Evolutionary conservation across 2,113 vertebrate species (phyloP).

Genomic region (Chitala chitala): DNA sequence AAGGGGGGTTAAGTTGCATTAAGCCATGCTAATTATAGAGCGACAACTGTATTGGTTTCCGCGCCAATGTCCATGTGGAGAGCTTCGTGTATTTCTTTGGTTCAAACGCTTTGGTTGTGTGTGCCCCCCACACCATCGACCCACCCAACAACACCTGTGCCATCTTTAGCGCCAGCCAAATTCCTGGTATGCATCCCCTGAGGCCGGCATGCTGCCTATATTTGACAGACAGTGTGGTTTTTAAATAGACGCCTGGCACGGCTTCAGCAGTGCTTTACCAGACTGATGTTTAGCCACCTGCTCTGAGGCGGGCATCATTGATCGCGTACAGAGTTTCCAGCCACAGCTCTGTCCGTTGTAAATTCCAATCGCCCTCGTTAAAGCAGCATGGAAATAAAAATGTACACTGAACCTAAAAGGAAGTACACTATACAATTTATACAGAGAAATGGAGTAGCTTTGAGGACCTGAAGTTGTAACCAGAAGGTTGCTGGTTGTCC

Average conservation of each 20-base stretch:
- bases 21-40: conserved; percentile 8
- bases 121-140: conserved; percentile 28
- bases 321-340: neutral
- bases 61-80: conserved; percentile 19
- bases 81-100: no score
- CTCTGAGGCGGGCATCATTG: neutral
- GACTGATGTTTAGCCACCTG: neutral
- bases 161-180: conserved; percentile 42
- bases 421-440: no score
- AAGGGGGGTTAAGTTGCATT: neutral
- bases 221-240: conserved; percentile 39
- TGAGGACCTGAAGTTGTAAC: no score
- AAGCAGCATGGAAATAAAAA: neutral
- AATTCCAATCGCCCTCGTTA: neutral
- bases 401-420: neutral
- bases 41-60: conserved; percentile 21
- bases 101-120: neutral
- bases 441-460: no score
- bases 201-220: conserved; percentile 33
- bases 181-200: conserved; percentile 35
- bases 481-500: no score
- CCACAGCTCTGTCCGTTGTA: neutral
- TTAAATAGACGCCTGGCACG: conserved; percentile 45
- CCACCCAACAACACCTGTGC: conserved; percentile 22
- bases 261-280: neutral